Conservation (phyloP, 2,888 invertebrate genomes). For the Plusia festucae region DNA sequence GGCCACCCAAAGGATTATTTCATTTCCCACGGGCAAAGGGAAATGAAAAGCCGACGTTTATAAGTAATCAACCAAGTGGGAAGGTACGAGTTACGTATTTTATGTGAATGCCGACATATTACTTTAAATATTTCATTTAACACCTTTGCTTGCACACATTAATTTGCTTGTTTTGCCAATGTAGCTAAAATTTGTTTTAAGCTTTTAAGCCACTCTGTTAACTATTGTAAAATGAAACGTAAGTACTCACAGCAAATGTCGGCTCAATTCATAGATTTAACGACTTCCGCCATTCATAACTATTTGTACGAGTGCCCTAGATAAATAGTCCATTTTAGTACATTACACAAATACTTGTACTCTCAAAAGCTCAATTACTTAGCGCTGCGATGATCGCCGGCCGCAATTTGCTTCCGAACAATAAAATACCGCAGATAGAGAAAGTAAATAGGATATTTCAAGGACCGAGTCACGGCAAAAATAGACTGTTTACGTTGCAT, state of each 20-base stretch:
- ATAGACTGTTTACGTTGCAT: not conserved
- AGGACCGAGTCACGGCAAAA: not conserved
- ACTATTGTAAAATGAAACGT: not conserved
- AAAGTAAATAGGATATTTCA: constrained; percentile 5
- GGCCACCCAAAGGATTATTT: constrained; percentile 2
- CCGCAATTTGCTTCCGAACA: not conserved
- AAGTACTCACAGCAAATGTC: not conserved
- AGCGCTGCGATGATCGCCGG: not conserved
- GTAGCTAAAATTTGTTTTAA: too few relatives aligned
- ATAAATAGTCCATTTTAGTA: not conserved
- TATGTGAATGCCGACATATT: not conserved
- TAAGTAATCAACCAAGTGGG: too few relatives aligned
- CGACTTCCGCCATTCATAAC: not conserved
- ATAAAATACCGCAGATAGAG: not conserved
- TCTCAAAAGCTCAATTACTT: not conserved
- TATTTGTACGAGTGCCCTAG: not conserved
- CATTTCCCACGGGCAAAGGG: not conserved
- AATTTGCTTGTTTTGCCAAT: too few relatives aligned
- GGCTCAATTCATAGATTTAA: not conserved
- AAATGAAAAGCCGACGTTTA: constrained; percentile 3
- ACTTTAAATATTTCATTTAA: not conserved
- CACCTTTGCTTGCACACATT: too few relatives aligned
- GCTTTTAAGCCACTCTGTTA: too few relatives aligned
- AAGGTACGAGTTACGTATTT: not conserved
- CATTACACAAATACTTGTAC: not conserved